A percentile compares a stretch with the other conserved stretches of the same genome.
Conservation (phyloP, 2,888 invertebrate species). For the Rutpela maculata region DNA sequence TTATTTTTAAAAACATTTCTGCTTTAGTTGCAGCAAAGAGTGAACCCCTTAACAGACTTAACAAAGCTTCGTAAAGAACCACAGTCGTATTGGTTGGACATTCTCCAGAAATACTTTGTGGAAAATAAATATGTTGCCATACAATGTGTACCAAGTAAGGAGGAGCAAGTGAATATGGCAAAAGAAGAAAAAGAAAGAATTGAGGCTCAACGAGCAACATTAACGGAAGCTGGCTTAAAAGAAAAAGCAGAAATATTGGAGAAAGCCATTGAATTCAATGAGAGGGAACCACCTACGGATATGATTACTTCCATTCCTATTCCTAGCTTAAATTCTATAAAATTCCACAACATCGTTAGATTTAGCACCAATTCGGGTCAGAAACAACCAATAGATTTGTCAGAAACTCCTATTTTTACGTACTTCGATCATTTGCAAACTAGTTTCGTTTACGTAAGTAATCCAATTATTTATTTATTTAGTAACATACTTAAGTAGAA, state of each 20-base stretch:
- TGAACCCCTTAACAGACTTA: constrained; percentile 81
- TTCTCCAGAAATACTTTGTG: constrained; percentile 82
- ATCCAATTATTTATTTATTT: background rate
- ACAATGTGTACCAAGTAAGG: constrained; percentile 80
- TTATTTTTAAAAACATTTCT: background rate
- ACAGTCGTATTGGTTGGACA: constrained; percentile 82
- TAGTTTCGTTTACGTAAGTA: constrained; percentile 89
- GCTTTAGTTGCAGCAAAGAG: constrained; percentile 79
- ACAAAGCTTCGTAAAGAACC: constrained; percentile 79
- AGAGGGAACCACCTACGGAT: constrained; percentile 83
- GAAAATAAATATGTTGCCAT: constrained; percentile 80
- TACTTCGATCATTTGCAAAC: constrained; percentile 88
- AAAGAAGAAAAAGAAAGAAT: constrained; percentile 84
- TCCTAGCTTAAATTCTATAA: constrained; percentile 83
- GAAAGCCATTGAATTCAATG: constrained; percentile 85
- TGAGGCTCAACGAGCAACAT: constrained; percentile 78
- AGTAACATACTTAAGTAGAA: too few relatives aligned
- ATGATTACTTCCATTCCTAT: constrained; percentile 85
- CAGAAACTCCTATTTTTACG: constrained; percentile 83
- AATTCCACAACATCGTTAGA: constrained; percentile 78
- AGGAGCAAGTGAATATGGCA: constrained; percentile 81
- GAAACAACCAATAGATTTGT: constrained; percentile 77
- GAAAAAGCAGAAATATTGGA: constrained; percentile 79
- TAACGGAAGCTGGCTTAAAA: constrained; percentile 83
- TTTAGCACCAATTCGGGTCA: constrained; percentile 73